These are phyloP conservation scores for Dendrophyllia cribrosa DNA, from an alignment of 64 coral and sea anemone genomes.

Conservation along the genomic window DNA sequence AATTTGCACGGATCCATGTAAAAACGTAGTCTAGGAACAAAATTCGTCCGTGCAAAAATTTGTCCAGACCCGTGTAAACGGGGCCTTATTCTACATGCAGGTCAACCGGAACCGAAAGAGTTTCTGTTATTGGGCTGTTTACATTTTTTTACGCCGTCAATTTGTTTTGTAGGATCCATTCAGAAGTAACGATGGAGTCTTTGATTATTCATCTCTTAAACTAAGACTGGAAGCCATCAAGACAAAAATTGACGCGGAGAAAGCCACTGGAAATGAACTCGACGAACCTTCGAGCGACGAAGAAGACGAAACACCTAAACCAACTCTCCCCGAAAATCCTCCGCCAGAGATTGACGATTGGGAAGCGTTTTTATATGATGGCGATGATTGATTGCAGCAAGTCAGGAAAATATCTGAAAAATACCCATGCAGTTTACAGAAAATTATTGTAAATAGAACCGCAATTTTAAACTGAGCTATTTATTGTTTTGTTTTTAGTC, in stretches of 20 bases:
- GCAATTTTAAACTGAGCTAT: too few species aligned
- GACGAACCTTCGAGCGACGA: conserved; percentile 70
- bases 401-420: too few species aligned
- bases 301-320: not conserved
- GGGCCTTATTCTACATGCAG: too few species aligned
- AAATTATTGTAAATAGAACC: too few species aligned
- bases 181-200: conserved; percentile 69
- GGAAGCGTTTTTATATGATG: conserved; percentile 43
- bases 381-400: not conserved
- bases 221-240: conserved; percentile 84
- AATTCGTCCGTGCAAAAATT: too few species aligned
- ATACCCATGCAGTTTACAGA: too few species aligned
- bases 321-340: not conserved
- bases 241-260: conserved; percentile 72
- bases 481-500: too few species aligned
- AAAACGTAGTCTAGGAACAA: too few species aligned
- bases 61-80: too few species aligned
- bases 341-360: conserved; percentile 34
- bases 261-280: conserved; percentile 31
- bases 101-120: too few species aligned
- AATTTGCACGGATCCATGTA: too few species aligned
- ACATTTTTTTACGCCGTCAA: too few species aligned
- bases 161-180: conserved; percentile 77
- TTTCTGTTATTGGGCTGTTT: not conserved
- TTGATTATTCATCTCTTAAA: conserved; percentile 82